Conservation (phyloP, 2,888 invertebrate genomes). For the Lasius platythorax region DNA sequence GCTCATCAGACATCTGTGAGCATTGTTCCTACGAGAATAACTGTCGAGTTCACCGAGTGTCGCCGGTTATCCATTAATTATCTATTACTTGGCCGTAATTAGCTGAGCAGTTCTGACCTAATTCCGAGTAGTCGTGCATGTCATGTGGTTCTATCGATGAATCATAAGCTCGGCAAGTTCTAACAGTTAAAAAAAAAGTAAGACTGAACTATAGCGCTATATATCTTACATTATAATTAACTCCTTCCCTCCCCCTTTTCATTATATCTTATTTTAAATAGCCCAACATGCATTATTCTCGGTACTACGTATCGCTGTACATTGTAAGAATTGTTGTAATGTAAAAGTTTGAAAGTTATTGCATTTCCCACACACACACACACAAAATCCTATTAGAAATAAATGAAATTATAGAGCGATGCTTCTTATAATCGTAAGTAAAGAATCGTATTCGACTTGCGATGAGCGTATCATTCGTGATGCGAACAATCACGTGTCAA, state of each 20-base stretch:
- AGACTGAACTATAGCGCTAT: background rate
- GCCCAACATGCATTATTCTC: background rate
- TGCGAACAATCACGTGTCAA: background rate
- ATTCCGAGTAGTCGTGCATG: slow-evolving; percentile 31
- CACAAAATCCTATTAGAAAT: background rate
- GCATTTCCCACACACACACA: background rate
- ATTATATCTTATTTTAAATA: background rate
- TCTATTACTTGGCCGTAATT: slow-evolving; percentile 44
- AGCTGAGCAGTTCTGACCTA: slow-evolving; percentile 46
- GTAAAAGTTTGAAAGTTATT: background rate
- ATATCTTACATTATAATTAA: background rate
- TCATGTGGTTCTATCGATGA: slow-evolving; percentile 8
- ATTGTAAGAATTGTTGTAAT: background rate
- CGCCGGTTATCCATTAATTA: slow-evolving; percentile 52
- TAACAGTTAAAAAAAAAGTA: slow-evolving; percentile 1
- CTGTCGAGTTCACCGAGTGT: slow-evolving; percentile 41
- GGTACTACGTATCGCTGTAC: background rate
- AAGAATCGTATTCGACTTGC: background rate
- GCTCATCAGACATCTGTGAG: slow-evolving; percentile 43
- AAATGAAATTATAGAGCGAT: background rate
- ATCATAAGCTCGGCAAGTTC: slow-evolving; percentile 21
- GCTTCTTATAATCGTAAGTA: too few relatives aligned
- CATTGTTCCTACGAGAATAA: slow-evolving; percentile 49
- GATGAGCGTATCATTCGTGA: too few relatives aligned
- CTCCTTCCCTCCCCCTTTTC: background rate